phyloP scores from a whole-genome alignment of 1,140 invertebrate genomes.

The Gonioctena quinquepunctata region DNA sequence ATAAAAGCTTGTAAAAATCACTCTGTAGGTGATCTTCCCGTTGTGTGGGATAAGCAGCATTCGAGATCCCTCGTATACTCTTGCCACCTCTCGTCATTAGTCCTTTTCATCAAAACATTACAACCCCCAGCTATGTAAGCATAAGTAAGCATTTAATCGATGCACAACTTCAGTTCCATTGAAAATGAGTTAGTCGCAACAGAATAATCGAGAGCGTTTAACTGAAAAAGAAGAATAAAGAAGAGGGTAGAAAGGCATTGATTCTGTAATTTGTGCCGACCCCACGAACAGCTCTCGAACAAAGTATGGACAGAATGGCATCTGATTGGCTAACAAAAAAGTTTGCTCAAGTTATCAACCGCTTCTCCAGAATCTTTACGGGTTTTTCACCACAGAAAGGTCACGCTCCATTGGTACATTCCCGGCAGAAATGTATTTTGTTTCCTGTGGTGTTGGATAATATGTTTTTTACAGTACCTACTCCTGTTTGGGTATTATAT shows the following conservation, averaged over 20 bases:
- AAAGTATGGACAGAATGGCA: slow-evolving; percentile 51
- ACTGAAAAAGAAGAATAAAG: slow-evolving; percentile 31
- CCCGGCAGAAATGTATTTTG: too few relatives aligned
- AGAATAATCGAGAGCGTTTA: slow-evolving; percentile 32
- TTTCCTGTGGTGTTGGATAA: too few relatives aligned
- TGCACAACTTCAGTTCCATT: not conserved
- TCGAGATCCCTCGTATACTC: not conserved
- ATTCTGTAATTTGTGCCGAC: slow-evolving; percentile 41
- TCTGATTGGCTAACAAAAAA: slow-evolving; percentile 53
- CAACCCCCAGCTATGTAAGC: not conserved
- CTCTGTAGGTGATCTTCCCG: too few relatives aligned
- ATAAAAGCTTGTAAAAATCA: too few relatives aligned
- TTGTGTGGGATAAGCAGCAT: too few relatives aligned
- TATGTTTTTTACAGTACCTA: too few relatives aligned
- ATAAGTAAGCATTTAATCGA: slow-evolving; percentile 3
- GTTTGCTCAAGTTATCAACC: slow-evolving; percentile 51
- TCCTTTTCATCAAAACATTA: not conserved
- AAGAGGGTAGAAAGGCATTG: slow-evolving; percentile 35
- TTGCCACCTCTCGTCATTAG: not conserved
- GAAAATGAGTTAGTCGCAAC: slow-evolving; percentile 13
- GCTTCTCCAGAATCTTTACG: slow-evolving; percentile 30
- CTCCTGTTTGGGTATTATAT: too few relatives aligned
- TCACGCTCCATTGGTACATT: slow-evolving; percentile 33
- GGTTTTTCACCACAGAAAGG: slow-evolving; percentile 27
- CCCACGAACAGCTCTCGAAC: slow-evolving; percentile 37